Percentiles rank a stretch among this genome's conserved stretches.
These are phyloP conservation scores for Halcyon chelicuti DNA, from an alignment of 2,797 vertebrate species.

Conservation along the genomic window DNA sequence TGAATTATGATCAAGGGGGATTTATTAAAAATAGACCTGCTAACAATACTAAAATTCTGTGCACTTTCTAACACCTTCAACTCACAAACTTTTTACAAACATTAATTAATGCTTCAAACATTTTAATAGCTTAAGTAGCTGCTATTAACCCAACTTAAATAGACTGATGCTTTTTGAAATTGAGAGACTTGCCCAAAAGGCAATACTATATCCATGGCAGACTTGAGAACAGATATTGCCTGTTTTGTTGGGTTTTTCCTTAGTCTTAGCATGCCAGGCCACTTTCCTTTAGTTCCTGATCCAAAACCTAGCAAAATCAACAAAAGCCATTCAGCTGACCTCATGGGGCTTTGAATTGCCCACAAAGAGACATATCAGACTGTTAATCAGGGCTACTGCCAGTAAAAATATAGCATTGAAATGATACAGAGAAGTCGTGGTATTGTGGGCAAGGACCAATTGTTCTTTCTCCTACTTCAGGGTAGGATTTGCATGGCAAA, in stretches of 20 bases:
- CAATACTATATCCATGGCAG: neutral
- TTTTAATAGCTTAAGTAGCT: neutral
- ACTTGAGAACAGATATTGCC: neutral
- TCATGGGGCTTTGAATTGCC: neutral
- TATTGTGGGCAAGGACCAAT: neutral
- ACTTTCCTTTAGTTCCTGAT: neutral
- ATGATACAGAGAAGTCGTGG: neutral
- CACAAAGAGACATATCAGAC: neutral
- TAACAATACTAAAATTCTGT: slow-evolving; percentile 48
- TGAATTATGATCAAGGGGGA: slow-evolving; percentile 64
- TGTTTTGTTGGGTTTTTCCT: neutral
- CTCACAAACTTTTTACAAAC: neutral
- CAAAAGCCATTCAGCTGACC: neutral
- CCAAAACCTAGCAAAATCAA: neutral
- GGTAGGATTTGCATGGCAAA: neutral
- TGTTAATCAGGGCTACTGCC: neutral
- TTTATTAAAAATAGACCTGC: slow-evolving; percentile 65
- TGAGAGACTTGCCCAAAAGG: neutral
- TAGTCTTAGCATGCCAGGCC: neutral
- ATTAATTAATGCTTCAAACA: slow-evolving; percentile 22
- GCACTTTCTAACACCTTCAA: neutral
- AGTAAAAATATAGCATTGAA: neutral
- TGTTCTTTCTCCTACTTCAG: neutral
- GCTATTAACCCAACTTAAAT: neutral
- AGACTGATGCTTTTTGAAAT: neutral